A percentile compares a stretch with the other conserved stretches of the same genome.
phyloP scores from a whole-genome alignment of 2,113 vertebrate species.

The Tachysurus fulvidraco region DNA sequence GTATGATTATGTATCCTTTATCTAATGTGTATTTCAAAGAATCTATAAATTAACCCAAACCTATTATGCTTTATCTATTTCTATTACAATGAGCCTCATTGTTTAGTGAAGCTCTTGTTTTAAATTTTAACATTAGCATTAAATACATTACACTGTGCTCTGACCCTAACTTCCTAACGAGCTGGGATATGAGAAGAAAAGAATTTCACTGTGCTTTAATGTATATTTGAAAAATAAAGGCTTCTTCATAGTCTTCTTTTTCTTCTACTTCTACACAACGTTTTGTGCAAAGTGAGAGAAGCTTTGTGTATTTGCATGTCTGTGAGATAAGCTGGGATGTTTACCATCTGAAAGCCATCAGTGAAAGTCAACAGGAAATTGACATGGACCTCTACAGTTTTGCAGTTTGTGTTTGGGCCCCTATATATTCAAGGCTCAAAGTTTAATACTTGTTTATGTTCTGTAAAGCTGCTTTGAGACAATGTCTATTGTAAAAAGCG shows the following conservation, averaged over 20 bases:
- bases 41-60: not conserved
- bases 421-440: slow-evolving; percentile 48
- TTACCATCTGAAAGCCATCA: slow-evolving; percentile 19
- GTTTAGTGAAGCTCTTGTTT: not conserved
- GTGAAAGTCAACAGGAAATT: not conserved
- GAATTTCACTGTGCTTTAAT: not conserved
- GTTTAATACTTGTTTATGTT: too few relatives aligned
- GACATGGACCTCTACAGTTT: slow-evolving; percentile 9
- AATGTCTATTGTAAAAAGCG: too few relatives aligned
- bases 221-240: not conserved
- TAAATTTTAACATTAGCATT: not conserved
- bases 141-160: not conserved
- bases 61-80: not conserved
- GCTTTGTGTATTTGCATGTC: slow-evolving; percentile 3
- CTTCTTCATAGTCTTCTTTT: not conserved
- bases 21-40: not conserved
- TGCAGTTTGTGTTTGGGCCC: slow-evolving; percentile 28
- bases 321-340: not conserved
- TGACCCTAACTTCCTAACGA: not conserved
- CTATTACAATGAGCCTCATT: not conserved
- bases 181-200: not conserved
- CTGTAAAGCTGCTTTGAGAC: too few relatives aligned
- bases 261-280: not conserved
- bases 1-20: not conserved
- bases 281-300: not conserved